Evolutionary conservation across 2,888 invertebrate genomes (phyloP).

Genomic region (Macaria liturata): DNA sequence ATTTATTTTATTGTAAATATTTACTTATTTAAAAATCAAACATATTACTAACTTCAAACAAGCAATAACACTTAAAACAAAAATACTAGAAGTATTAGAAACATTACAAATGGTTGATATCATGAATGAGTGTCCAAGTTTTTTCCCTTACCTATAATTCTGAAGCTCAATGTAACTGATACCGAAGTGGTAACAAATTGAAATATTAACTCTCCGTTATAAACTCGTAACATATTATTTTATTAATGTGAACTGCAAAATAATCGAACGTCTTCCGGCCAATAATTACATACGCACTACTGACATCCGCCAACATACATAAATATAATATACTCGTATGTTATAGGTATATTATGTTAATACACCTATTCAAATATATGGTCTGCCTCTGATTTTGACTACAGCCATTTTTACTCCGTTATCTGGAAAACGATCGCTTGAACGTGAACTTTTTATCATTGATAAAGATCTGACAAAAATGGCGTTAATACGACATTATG

Average conservation of each 20-base stretch:
- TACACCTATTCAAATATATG: conserved; percentile 10
- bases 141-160: too few relatives aligned
- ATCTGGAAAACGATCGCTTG: conserved; percentile 10
- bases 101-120: too few relatives aligned
- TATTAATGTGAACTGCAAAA: conserved; percentile 49
- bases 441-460: too few relatives aligned
- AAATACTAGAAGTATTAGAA: too few relatives aligned
- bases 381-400: conserved; percentile 18
- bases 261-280: conserved; percentile 52
- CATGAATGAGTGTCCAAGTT: too few relatives aligned
- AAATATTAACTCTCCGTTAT: conserved; percentile 18
- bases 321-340: conserved; percentile 11
- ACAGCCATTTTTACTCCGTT: conserved; percentile 15
- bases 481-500: too few relatives aligned
- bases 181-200: conserved; percentile 12
- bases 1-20: too few relatives aligned
- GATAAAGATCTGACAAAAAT: too few relatives aligned
- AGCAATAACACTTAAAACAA: too few relatives aligned
- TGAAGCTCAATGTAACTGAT: conserved; percentile 5
- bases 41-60: too few relatives aligned
- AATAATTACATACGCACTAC: conserved; percentile 46
- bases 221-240: conserved; percentile 15
- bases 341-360: too few relatives aligned
- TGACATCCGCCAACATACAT: conserved; percentile 39
- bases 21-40: too few relatives aligned